Conservation (phyloP, 2,113 vertebrate species). For the Larimichthys polyactis region DNA sequence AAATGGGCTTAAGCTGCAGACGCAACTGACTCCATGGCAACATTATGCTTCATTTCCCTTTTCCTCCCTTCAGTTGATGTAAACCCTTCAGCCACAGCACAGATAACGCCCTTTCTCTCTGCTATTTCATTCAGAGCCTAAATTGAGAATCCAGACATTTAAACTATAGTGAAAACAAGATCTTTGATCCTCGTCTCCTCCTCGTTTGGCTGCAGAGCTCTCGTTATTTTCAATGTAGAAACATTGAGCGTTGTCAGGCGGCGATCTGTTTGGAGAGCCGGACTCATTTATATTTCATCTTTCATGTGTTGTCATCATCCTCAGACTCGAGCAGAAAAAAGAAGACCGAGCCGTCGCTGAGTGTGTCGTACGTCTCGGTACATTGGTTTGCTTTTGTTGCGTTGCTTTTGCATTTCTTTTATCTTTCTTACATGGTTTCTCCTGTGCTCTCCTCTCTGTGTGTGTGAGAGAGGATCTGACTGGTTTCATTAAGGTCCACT, state of each 20-base stretch:
- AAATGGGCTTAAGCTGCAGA: background rate
- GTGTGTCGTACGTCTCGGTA: background rate
- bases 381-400: constrained; percentile 26
- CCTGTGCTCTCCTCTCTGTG: background rate
- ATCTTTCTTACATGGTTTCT: constrained; percentile 25
- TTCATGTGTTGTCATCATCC: constrained; percentile 58
- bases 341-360: constrained; percentile 19
- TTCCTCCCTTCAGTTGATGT: background rate
- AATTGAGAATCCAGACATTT: background rate
- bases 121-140: background rate
- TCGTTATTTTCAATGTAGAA: background rate
- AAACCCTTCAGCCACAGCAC: background rate
- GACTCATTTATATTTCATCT: constrained; percentile 41
- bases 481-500: constrained; percentile 36
- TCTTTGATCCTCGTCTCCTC: background rate
- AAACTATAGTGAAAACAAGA: background rate
- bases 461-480: constrained; percentile 24
- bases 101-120: background rate
- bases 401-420: constrained; percentile 35
- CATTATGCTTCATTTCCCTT: background rate
- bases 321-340: background rate
- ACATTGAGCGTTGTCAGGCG: background rate
- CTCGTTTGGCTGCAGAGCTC: background rate
- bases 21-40: background rate
- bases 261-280: constrained; percentile 11